These are phyloP conservation scores for Tragelaphus oryx DNA, from an alignment of 2,797 vertebrate genomes.

Conservation along the genomic window DNA sequence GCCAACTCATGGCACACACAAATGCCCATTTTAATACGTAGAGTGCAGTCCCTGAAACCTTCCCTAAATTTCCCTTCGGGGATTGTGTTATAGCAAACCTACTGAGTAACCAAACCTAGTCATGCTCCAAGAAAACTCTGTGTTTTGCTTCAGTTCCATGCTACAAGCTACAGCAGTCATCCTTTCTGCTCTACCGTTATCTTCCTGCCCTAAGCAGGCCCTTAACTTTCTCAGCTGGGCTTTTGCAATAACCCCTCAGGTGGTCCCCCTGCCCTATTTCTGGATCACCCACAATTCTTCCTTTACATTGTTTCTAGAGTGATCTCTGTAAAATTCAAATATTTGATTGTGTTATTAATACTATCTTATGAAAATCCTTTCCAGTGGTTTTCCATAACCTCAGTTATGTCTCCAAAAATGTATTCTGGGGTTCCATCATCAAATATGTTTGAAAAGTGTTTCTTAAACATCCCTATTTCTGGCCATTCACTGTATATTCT, in stretches of 20 bases:
- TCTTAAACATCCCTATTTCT: not conserved
- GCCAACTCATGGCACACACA: slow-evolving; percentile 20
- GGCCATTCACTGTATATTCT: not conserved
- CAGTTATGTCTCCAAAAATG: slow-evolving; percentile 1
- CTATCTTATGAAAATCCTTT: not conserved
- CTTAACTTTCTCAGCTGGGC: not conserved
- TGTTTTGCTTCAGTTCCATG: not conserved
- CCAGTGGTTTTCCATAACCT: not conserved
- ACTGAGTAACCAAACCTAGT: not conserved
- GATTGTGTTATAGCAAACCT: not conserved
- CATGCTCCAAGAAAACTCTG: not conserved
- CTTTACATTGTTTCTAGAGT: not conserved
- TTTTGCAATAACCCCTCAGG: not conserved
- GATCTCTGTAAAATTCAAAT: not conserved
- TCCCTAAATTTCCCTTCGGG: not conserved
- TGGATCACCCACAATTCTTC: not conserved
- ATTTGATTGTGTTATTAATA: not conserved
- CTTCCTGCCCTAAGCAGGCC: not conserved
- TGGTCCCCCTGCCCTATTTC: not conserved
- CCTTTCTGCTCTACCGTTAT: not conserved
- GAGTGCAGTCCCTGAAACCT: not conserved
- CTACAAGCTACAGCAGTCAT: not conserved
- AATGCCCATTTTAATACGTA: slow-evolving; percentile 35
- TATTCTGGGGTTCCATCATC: not conserved
- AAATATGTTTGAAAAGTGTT: not conserved